Conservation (phyloP, 2,113 vertebrate genomes). For the Dipodomys merriami region DNA sequence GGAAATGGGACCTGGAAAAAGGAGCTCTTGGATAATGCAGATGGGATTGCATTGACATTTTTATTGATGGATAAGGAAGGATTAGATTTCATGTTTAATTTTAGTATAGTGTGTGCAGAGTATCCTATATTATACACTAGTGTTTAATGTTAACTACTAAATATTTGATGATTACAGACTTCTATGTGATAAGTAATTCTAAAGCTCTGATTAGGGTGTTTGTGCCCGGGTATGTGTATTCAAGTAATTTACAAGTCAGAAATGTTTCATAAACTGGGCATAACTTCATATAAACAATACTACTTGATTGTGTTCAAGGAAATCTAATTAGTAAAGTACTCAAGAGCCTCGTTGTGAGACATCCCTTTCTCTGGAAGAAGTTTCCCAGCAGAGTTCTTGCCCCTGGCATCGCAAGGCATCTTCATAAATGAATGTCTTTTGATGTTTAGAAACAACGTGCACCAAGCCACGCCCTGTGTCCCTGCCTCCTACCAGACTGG, state of each 20-base stretch:
- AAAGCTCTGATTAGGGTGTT: neutral
- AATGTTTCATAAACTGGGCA: conserved; percentile 23
- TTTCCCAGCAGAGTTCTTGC: neutral
- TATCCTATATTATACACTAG: neutral
- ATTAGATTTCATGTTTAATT: neutral
- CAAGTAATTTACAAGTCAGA: conserved; percentile 28
- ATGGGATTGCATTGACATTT: neutral
- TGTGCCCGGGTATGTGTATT: conserved; percentile 15
- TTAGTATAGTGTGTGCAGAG: neutral
- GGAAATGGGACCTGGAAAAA: too few species aligned
- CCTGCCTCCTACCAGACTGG: neutral
- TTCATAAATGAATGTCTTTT: neutral
- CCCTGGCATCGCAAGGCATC: neutral
- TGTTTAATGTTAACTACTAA: neutral
- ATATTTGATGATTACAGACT: neutral
- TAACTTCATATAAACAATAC: conserved; percentile 31
- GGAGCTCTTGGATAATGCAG: neutral
- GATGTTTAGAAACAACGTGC: neutral
- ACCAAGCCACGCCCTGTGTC: neutral
- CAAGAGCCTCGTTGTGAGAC: conserved; percentile 8
- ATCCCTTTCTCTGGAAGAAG: neutral
- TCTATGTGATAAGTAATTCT: neutral
- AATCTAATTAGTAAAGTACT: conserved; percentile 33
- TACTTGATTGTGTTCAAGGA: neutral
- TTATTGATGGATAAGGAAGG: neutral